phyloP scores from a whole-genome alignment of 2,797 vertebrate species.

The Myripristis jacobus region DNA sequence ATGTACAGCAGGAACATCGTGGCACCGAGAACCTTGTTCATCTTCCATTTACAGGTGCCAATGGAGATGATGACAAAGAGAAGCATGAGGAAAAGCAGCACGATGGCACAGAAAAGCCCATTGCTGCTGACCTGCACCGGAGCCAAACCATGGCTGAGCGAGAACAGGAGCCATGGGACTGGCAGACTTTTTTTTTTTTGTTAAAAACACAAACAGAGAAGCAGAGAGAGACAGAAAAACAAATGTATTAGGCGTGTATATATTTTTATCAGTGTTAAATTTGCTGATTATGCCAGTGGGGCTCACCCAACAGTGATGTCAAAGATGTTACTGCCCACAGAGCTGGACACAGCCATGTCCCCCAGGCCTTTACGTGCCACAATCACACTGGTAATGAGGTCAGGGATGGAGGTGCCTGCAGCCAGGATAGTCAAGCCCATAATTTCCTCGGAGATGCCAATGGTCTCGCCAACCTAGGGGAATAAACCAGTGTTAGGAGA shows the following conservation, averaged over 20 bases:
- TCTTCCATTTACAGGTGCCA: conserved; percentile 92
- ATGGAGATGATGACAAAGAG: conserved; percentile 96
- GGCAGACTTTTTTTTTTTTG: conserved; percentile 93
- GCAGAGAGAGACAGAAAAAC: not conserved
- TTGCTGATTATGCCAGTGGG: not conserved
- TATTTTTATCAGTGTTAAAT: not conserved
- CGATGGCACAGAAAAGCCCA: conserved; percentile 96
- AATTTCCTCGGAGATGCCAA: conserved; percentile 97
- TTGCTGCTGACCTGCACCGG: conserved; percentile 96
- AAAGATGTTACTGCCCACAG: conserved; percentile 98
- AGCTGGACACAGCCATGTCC: conserved; percentile 98
- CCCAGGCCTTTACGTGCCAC: conserved; percentile 96
- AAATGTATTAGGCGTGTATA: not conserved
- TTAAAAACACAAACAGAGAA: conserved; percentile 4
- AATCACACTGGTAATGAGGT: conserved; percentile 98
- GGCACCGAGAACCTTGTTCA: conserved; percentile 93
- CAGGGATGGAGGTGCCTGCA: conserved; percentile 96
- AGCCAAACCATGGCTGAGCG: conserved; percentile 81
- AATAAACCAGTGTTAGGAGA: conserved; percentile 9
- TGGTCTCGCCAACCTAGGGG: conserved; percentile 93
- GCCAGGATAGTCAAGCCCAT: conserved; percentile 97
- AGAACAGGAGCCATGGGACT: conserved; percentile 93
- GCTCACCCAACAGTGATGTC: conserved; percentile 97
- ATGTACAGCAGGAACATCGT: conserved; percentile 97
- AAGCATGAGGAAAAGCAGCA: conserved; percentile 98